Conservation (phyloP, 2,888 invertebrate species). For the Stegana nigrithorax region DNA sequence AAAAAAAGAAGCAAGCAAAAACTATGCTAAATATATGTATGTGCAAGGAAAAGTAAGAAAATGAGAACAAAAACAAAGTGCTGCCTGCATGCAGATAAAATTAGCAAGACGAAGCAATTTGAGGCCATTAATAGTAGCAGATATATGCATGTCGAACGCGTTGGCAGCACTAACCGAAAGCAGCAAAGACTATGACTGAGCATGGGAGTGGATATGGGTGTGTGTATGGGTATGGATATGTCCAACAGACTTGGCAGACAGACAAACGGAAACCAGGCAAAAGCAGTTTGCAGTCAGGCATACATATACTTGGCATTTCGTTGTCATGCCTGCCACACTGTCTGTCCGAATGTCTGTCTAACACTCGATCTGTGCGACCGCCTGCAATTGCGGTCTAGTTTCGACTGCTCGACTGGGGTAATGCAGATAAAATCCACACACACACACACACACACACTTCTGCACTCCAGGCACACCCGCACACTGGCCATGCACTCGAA, state of each 20-base stretch:
- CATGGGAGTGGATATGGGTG: too few relatives aligned
- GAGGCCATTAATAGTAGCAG: conserved; percentile 53
- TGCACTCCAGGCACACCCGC: too few relatives aligned
- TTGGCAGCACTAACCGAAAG: background rate
- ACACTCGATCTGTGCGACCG: background rate
- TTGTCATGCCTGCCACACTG: background rate
- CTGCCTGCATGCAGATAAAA: conserved; percentile 48
- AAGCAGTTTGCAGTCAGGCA: background rate
- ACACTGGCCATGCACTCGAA: too few relatives aligned
- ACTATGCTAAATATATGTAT: too few relatives aligned
- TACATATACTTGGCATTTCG: too few relatives aligned
- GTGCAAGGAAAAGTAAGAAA: background rate
- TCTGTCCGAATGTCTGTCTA: background rate
- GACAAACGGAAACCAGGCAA: background rate
- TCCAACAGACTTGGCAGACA: too few relatives aligned
- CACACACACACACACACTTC: background rate
- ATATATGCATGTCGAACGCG: conserved; percentile 53
- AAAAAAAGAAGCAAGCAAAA: background rate
- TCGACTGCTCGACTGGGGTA: background rate
- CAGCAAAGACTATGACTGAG: background rate
- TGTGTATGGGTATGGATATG: too few relatives aligned
- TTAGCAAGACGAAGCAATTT: conserved; percentile 57
- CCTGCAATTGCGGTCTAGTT: background rate
- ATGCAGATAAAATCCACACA: background rate
- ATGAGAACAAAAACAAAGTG: background rate